Evolutionary conservation across 37 sponge, comb jelly and placozoan genomes (phyloP), one percentile per base, ranked within the genome.

Genomic region (Diacarnus erythraeanus): DNA sequence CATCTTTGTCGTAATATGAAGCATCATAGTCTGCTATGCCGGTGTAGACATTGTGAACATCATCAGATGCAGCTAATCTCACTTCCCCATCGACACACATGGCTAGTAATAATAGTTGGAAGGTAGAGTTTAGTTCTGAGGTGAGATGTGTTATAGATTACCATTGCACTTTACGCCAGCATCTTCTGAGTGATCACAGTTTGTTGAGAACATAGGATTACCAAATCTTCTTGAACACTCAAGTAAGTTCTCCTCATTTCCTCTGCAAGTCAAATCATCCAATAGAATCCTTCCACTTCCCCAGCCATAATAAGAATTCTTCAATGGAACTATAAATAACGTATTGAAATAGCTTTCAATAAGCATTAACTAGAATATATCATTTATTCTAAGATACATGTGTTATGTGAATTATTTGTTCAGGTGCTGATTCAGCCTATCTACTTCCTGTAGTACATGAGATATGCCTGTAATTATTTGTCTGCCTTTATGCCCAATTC

Each of bases 171-270:
- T 63, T 10, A 85, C 86, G 64, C 86, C 80, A 59, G 73, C 80
- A 85, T 85, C 86, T 72, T 85, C 80, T 20, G 81, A 78, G 65
- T 85, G 86, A 37, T 63, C 61, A 63, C 86, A 85, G 44, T 85
- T 51, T 29, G 42, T 39, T 30, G n/a, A 29, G 29, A 57, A 57
- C 21, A 80, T 30, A 31, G 66, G 21, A 22, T 44, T 54, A 39
- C 22, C 37, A 23, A 22, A 2, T 25, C 60, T 72, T 27, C 57
- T 67, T 44, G 51, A 33, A 71, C 86, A 85, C 27, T 78, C 54
- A 44, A 77, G 30, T 43, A 85, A 41, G 22, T 36, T 26, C 21
- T 20, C 2, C 36, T 85, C 86, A 23, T 4, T 59, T 33, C 86
- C 86, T 2, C 0, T 22, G 36, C 86, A 85, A 22, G 10, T n/a